These are phyloP conservation scores for Xenopus laevis DNA, from an alignment of 2,113 vertebrate genomes.

Conservation along the genomic window DNA sequence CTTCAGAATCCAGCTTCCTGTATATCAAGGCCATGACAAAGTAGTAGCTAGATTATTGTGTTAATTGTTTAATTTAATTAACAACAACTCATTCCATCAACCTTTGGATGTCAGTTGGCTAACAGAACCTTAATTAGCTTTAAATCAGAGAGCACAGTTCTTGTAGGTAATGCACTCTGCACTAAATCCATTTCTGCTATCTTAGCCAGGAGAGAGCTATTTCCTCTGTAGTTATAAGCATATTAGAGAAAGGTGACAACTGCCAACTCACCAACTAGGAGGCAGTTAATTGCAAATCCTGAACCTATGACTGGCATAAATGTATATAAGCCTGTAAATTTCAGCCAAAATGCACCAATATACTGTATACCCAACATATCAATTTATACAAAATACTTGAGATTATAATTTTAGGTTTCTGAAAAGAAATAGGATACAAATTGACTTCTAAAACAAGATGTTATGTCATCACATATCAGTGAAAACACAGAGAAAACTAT, in stretches of 20 bases:
- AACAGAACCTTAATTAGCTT: constrained; percentile 1
- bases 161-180: background rate
- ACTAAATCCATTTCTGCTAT: background rate
- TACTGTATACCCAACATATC: too few relatives aligned
- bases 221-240: background rate
- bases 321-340: too few relatives aligned
- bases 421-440: too few relatives aligned
- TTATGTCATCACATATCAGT: too few relatives aligned
- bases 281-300: too few relatives aligned
- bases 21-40: background rate
- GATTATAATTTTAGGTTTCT: too few relatives aligned
- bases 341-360: too few relatives aligned
- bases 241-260: background rate
- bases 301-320: too few relatives aligned
- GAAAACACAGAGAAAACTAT: too few relatives aligned
- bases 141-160: background rate
- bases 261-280: too few relatives aligned
- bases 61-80: constrained; percentile 7
- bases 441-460: too few relatives aligned
- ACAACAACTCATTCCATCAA: constrained; percentile 2
- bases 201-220: background rate
- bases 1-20: background rate
- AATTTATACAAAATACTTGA: too few relatives aligned
- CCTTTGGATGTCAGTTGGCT: background rate
- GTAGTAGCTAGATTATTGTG: background rate